Evolutionary conservation across 2,113 vertebrate species (phyloP), one percentile per base, ranked within the genome.

Genomic region (Uropsilus gracilis): DNA sequence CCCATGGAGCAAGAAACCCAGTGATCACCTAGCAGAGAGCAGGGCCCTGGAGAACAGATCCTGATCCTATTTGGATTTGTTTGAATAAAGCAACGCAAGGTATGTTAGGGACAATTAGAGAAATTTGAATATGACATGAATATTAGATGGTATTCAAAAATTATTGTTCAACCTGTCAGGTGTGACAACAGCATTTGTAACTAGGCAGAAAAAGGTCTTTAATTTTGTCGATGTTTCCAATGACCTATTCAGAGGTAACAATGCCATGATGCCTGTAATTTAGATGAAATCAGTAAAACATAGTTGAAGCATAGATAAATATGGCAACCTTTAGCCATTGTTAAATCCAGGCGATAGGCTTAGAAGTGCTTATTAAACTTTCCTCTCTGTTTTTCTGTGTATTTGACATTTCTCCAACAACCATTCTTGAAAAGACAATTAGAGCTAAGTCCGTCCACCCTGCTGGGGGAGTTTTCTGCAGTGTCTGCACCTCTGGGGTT

Each of bases 191-290:
- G 48, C 28, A 86, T 75, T 73, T 46, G 8, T 22, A 30, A 57
- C 61, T 63, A 85, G 3, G 44, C 5, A 34, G 82, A 14, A 78
- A 94, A 94, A 84, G 59, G 30, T 53, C 59, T 64, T 75, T 75
- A 17, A 17, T 39, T 32, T 82, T 89, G 72, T 8, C 82, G 73
- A 91, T 26, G 55, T 76, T 69, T 55, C 64, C 76, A 82, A 44
- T 82, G 86, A 95, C 83, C 88, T 75, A 81, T 82, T 85, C 88
- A 94, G 78, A 80, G 30, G 59, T 42, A 71, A 88, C 80, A 91
- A 80, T 48, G 26, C 78, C 48, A 39, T 2, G 16, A 39, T 53
- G 61, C 42, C 80, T 86, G 30, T 80, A 75, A 90, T 81, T 89
- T 76, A 94, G 89, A 57, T 26, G 18, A 61, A 16, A 42, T 81